Percentiles rank a stretch among this genome's conserved stretches.
Evolutionary conservation across 2,113 vertebrate genomes (phyloP).

Genomic region (Otus sunia): DNA sequence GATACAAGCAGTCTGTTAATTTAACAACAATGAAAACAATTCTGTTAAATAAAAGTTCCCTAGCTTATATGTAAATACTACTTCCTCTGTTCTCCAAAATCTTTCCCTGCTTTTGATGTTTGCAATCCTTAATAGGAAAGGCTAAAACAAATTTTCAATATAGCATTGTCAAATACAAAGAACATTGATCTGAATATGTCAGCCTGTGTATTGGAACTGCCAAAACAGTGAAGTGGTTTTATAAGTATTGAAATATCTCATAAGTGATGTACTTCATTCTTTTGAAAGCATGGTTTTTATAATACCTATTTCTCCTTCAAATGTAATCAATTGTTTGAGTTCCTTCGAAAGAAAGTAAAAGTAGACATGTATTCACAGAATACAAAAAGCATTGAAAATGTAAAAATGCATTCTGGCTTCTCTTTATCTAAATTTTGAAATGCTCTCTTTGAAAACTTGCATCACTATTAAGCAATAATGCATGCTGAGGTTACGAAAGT

Average conservation of each 20-base stretch:
- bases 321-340: constrained; percentile 13
- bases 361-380: not conserved
- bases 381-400: not conserved
- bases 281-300: not conserved
- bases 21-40: not conserved
- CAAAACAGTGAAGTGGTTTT: not conserved
- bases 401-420: not conserved
- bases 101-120: not conserved
- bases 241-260: constrained; percentile 16
- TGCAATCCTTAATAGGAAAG: not conserved
- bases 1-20: not conserved
- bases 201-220: not conserved
- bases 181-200: not conserved
- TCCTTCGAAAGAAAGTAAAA: not conserved
- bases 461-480: not conserved
- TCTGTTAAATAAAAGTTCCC: not conserved
- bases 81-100: not conserved
- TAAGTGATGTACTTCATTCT: constrained; percentile 5
- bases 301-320: not conserved
- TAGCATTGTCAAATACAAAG: not conserved
- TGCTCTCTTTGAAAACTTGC: not conserved
- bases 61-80: not conserved
- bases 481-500: not conserved
- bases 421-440: constrained; percentile 1
- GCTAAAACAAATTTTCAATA: not conserved